Percentiles rank a stretch among this genome's conserved stretches.
These are phyloP conservation scores for Diachasma alloeum DNA, from an alignment of 1,140 invertebrate species.

Conservation along the genomic window DNA sequence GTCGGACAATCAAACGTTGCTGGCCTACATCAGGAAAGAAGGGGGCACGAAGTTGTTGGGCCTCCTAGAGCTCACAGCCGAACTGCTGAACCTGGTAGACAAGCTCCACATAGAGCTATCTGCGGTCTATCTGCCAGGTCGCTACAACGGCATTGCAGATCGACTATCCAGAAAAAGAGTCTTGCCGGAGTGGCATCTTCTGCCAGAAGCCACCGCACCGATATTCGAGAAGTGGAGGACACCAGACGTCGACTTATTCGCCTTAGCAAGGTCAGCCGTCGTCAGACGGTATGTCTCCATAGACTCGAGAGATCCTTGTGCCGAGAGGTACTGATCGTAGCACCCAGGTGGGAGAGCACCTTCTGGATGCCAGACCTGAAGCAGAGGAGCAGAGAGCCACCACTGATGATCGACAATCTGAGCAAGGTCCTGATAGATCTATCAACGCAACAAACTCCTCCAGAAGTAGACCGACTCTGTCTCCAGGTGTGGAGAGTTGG, in stretches of 20 bases:
- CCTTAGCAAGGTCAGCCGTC: slow-evolving; percentile 43
- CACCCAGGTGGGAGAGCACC: slow-evolving; percentile 8
- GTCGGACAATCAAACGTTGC: slow-evolving; percentile 33
- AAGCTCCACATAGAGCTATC: slow-evolving; percentile 35
- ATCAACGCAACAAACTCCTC: slow-evolving; percentile 23
- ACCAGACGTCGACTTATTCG: slow-evolving; percentile 52
- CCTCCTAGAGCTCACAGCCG: slow-evolving; percentile 42
- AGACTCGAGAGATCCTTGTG: slow-evolving; percentile 37
- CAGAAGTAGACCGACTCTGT: slow-evolving; percentile 20
- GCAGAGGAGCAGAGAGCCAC: background rate
- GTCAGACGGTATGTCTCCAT: slow-evolving; percentile 43
- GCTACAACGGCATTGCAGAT: slow-evolving; percentile 48
- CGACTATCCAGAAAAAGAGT: slow-evolving; percentile 38
- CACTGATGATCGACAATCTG: background rate
- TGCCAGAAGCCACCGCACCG: slow-evolving; percentile 33
- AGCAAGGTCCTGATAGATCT: slow-evolving; percentile 15
- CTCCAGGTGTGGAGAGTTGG: slow-evolving; percentile 38
- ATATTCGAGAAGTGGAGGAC: slow-evolving; percentile 46
- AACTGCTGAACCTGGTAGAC: slow-evolving; percentile 40
- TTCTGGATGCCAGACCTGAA: slow-evolving; percentile 3
- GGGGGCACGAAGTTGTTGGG: slow-evolving; percentile 47
- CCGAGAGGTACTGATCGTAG: background rate
- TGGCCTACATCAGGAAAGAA: slow-evolving; percentile 43
- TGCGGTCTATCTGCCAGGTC: slow-evolving; percentile 37
- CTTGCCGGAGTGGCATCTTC: slow-evolving; percentile 51